Evolutionary conservation across 1,140 invertebrate species (phyloP).

Genomic region (Listronotus bonariensis): DNA sequence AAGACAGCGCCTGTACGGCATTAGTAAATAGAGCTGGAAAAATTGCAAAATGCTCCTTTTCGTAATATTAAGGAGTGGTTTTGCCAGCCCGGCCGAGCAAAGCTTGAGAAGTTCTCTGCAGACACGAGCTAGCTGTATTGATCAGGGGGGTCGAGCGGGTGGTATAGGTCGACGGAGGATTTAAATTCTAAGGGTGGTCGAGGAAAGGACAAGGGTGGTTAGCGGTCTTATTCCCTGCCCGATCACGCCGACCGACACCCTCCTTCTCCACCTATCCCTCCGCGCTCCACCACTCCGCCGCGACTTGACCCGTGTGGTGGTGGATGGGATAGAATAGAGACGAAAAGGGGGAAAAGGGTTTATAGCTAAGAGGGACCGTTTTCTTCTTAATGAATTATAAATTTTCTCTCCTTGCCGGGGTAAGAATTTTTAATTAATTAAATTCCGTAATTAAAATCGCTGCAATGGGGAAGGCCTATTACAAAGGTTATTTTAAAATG

Average conservation of each 20-base stretch:
- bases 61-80: slow-evolving; percentile 52
- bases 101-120: slow-evolving; percentile 53
- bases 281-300: slow-evolving; percentile 9
- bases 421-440: slow-evolving; percentile 38
- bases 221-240: slow-evolving; percentile 54
- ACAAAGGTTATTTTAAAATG: not conserved
- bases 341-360: slow-evolving; percentile 7
- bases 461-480: slow-evolving; percentile 3
- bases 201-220: slow-evolving; percentile 55
- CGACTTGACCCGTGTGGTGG: slow-evolving; percentile 26
- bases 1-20: slow-evolving; percentile 38
- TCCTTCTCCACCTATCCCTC: slow-evolving; percentile 37
- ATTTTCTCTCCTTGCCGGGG: slow-evolving; percentile 31
- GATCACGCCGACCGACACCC: slow-evolving; percentile 45
- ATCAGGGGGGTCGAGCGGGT: slow-evolving; percentile 48
- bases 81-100: slow-evolving; percentile 53
- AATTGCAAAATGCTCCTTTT: slow-evolving; percentile 45
- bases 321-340: slow-evolving; percentile 6
- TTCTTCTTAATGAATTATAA: slow-evolving; percentile 38
- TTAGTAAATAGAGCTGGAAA: slow-evolving; percentile 42
- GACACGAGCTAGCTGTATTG: slow-evolving; percentile 54
- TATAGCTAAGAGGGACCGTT: not conserved
- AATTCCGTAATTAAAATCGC: slow-evolving; percentile 31
- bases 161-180: slow-evolving; percentile 33
- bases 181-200: slow-evolving; percentile 52